Evolutionary conservation across 2,797 vertebrate species (phyloP), one percentile per base, ranked within the genome.

Genomic region (Lepidocolaptes lacrymiger): DNA sequence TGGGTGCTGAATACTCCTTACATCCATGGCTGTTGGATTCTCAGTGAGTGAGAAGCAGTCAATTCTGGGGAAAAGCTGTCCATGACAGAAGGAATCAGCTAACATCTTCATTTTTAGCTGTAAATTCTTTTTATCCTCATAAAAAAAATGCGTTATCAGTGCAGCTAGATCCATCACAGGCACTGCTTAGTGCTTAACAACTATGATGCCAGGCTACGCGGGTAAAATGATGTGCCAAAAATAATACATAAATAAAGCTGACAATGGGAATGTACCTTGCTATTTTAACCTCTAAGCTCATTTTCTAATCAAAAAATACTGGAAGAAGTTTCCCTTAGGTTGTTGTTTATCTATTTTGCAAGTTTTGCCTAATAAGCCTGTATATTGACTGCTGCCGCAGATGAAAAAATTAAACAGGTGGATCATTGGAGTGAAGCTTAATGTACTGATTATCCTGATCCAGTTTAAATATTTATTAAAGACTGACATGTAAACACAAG

Each of bases 1-100:
- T 0, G 0, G 36, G 15, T 1, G 0, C 55, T 4, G 6, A 74
- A 78, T 69, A 22, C 8, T 66, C 27, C 39, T 58, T 54, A 37
- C 18, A 41, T 51, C 23, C 41, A 8, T 6, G 27, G 20, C 56
- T 18, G 7, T 1, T 52, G 52, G 48, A 44, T 75, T 87, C 30
- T 73, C 30, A 17, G 34, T 49, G 83, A 86, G 67, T 18, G 14
- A 77, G 49, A 61, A 84, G 6, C 12, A 34, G 34, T 41, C 26
- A 23, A 6, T 13, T 3, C 32, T 26, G 36, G 20, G 67, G 23
- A 54, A 52, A 90, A 83, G 12, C 34, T 59, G 13, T 59, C 16
- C 23, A 8, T 3, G 10, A 21, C 27, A n/a, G 32, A 36, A 83
- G 19, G 88, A 80, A 77, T 39, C 5, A 56, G 12, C 61, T 36